A percentile compares a stretch with the other conserved stretches of the same genome.
Conservation (phyloP, 2,888 invertebrate genomes). For the Micoletzkya japonica region DNA sequence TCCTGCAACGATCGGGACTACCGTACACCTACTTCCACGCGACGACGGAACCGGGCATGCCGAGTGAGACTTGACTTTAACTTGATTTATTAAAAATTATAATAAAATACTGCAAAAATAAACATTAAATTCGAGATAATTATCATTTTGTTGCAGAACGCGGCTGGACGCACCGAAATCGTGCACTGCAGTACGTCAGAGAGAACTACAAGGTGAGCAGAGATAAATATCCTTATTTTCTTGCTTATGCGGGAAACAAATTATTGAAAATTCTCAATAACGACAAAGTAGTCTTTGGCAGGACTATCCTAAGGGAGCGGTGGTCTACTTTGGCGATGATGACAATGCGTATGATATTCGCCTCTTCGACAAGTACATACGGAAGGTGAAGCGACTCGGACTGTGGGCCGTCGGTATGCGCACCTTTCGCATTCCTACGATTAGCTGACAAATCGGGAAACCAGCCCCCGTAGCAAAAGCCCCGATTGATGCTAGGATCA, state of each 20-base stretch:
- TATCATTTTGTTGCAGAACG: slow-evolving; percentile 34
- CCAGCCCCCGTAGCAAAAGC: no score
- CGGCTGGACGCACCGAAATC: slow-evolving; percentile 54
- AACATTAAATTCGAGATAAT: neutral
- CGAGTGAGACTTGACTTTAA: slow-evolving; percentile 30
- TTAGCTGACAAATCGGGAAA: no score
- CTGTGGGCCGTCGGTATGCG: slow-evolving; percentile 73
- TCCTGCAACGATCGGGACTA: slow-evolving; percentile 39
- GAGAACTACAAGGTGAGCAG: slow-evolving; percentile 35
- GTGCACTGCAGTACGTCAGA: slow-evolving; percentile 46
- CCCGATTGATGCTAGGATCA: no score
- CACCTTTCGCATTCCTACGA: no score
- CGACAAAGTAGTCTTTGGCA: neutral
- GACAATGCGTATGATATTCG: slow-evolving; percentile 75
- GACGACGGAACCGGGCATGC: slow-evolving; percentile 50
- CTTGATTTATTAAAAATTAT: slow-evolving; percentile 6
- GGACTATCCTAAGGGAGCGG: slow-evolving; percentile 65
- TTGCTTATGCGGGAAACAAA: neutral
- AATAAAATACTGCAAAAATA: neutral
- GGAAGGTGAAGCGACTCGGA: slow-evolving; percentile 74
- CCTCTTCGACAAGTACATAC: slow-evolving; percentile 74
- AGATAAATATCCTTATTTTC: no score
- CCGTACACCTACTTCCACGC: slow-evolving; percentile 50
- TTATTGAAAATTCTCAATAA: neutral
- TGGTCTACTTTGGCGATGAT: slow-evolving; percentile 77